A percentile compares a stretch with the other conserved stretches of the same genome.
phyloP scores from a whole-genome alignment of 2,797 vertebrate genomes.

The Ctenopoma multispine region DNA sequence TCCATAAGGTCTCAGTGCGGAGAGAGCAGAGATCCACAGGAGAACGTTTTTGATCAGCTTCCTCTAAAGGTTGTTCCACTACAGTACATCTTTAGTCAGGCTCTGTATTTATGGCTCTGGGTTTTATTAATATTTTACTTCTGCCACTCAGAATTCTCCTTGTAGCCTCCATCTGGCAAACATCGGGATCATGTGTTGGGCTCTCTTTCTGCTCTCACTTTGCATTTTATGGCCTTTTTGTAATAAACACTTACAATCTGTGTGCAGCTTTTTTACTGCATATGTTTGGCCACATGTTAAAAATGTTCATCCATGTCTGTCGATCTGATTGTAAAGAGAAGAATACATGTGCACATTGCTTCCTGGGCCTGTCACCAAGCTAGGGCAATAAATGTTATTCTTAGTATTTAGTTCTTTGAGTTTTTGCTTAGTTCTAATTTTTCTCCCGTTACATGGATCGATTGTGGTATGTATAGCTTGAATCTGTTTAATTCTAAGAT shows the following conservation, averaged over 20 bases:
- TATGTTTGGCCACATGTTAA: conserved; percentile 25
- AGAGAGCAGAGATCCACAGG: conserved; percentile 18
- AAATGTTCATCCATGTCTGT: conserved; percentile 2
- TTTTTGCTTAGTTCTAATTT: too few species aligned
- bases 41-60: conserved; percentile 10
- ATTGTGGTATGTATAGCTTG: too few species aligned
- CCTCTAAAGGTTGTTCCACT: conserved; percentile 16
- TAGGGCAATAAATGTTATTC: background rate
- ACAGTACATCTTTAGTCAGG: conserved; percentile 28
- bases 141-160: conserved; percentile 55
- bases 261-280: conserved; percentile 12
- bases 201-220: background rate
- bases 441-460: too few species aligned
- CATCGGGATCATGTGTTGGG: conserved; percentile 59
- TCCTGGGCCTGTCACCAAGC: background rate
- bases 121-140: conserved; percentile 63
- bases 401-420: too few species aligned
- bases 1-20: conserved; percentile 12
- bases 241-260: conserved; percentile 43
- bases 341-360: background rate
- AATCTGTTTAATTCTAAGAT: too few species aligned
- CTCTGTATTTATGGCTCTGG: conserved; percentile 41
- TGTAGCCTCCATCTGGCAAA: conserved; percentile 58
- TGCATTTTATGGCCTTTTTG: conserved; percentile 29
- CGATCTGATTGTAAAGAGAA: background rate